These are phyloP conservation scores for Antrozous pallidus DNA, from an alignment of 2,797 vertebrate species.

Conservation along the genomic window DNA sequence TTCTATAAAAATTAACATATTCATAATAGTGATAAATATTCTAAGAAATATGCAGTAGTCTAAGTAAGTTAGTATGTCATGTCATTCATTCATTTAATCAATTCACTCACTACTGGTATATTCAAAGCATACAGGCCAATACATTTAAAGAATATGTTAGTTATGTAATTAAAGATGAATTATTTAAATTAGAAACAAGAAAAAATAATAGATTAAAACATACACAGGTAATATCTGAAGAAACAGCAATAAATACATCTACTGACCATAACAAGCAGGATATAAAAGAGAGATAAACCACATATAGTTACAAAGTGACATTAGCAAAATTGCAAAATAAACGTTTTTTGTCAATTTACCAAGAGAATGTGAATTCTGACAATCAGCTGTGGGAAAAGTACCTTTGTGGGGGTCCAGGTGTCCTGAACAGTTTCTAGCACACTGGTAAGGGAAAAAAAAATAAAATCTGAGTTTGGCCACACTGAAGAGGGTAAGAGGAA, in stretches of 20 bases:
- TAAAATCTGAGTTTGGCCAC: neutral
- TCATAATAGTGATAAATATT: neutral
- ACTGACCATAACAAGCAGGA: neutral
- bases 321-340: neutral
- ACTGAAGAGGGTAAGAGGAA: neutral
- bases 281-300: neutral
- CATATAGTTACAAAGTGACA: neutral
- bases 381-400: neutral
- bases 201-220: neutral
- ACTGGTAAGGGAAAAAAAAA: neutral
- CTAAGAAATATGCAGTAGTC: neutral
- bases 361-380: neutral
- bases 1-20: neutral
- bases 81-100: neutral
- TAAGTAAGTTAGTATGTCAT: neutral
- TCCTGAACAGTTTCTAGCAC: neutral
- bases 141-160: neutral
- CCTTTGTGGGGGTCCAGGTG: neutral
- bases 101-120: neutral
- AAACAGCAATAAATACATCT: neutral
- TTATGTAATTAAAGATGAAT: neutral
- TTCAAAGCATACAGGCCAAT: neutral
- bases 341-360: neutral
- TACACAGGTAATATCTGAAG: neutral
- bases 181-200: neutral